Percentiles rank a stretch among this genome's conserved stretches.
Conservation (phyloP, 1,140 invertebrate species). For the Fopius arisanus region DNA sequence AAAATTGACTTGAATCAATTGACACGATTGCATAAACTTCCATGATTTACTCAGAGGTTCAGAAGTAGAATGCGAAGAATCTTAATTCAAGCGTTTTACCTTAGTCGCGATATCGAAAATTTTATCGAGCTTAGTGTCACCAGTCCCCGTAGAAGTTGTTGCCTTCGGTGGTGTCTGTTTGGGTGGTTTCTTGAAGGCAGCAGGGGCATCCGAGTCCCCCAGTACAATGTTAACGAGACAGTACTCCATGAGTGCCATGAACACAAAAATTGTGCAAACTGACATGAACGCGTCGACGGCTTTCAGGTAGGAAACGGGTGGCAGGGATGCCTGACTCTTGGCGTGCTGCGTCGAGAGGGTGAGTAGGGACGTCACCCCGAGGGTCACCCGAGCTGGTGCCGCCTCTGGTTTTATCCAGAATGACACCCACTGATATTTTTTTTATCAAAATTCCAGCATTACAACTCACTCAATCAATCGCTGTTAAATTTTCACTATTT, state of each 20-base stretch:
- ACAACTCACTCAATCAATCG: too few species aligned
- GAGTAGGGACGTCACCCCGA: constrained; percentile 88
- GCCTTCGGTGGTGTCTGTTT: constrained; percentile 48
- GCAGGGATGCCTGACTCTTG: constrained; percentile 86
- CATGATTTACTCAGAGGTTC: constrained; percentile 37
- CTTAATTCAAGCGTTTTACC: constrained; percentile 51
- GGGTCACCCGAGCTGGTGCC: constrained; percentile 85
- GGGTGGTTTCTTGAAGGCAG: constrained; percentile 54
- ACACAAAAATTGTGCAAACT: constrained; percentile 89
- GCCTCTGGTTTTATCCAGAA: constrained; percentile 94
- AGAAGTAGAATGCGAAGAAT: constrained; percentile 36
- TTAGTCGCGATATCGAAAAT: constrained; percentile 67
- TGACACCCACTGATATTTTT: constrained; percentile 86
- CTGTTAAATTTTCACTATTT: too few species aligned
- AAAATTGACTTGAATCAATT: too few species aligned
- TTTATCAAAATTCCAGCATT: not conserved
- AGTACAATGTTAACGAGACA: constrained; percentile 90
- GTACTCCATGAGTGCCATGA: constrained; percentile 94
- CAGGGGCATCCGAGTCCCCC: constrained; percentile 73
- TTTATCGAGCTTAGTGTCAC: constrained; percentile 63
- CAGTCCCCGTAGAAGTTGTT: constrained; percentile 49
- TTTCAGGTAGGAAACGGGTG: constrained; percentile 89
- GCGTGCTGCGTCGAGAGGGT: constrained; percentile 92
- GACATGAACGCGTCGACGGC: constrained; percentile 93
- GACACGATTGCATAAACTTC: not conserved